These are phyloP conservation scores for Molorchus minor DNA, from an alignment of 2,888 invertebrate genomes.

Conservation along the genomic window DNA sequence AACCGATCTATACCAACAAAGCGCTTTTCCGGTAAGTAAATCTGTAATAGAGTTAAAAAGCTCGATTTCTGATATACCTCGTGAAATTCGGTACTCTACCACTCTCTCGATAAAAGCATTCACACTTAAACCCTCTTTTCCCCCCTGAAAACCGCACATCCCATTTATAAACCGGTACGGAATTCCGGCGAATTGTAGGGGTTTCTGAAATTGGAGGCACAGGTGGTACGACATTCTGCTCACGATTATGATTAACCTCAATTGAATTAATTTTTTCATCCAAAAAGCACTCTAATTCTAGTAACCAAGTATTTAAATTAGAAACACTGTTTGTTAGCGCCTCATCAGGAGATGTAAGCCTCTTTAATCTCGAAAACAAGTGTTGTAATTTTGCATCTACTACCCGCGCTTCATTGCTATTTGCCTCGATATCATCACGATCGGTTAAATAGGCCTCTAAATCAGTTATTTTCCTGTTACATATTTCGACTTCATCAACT, in stretches of 20 bases:
- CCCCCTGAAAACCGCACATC: constrained; percentile 27
- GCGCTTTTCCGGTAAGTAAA: constrained; percentile 21
- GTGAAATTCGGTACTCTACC: constrained; percentile 21
- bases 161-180: constrained; percentile 24
- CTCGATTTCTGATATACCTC: constrained; percentile 13
- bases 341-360: neutral
- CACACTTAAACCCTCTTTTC: constrained; percentile 12
- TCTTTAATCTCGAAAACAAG: constrained; percentile 14
- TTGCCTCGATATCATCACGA: neutral
- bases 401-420: constrained; percentile 2
- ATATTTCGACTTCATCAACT: constrained; percentile 12
- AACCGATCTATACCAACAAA: too few species aligned
- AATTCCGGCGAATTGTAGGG: too few species aligned
- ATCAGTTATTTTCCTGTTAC: constrained; percentile 10
- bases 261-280: constrained; percentile 5
- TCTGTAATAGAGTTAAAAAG: constrained; percentile 25
- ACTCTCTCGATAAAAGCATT: constrained; percentile 27
- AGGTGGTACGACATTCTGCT: too few species aligned
- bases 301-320: constrained; percentile 6
- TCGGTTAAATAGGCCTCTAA: neutral
- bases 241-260: neutral
- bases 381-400: constrained; percentile 13
- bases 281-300: neutral
- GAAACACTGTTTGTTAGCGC: neutral
- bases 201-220: too few species aligned